phyloP scores from a whole-genome alignment of 2,888 invertebrate genomes.

The Acanthosepion lycidas region DNA sequence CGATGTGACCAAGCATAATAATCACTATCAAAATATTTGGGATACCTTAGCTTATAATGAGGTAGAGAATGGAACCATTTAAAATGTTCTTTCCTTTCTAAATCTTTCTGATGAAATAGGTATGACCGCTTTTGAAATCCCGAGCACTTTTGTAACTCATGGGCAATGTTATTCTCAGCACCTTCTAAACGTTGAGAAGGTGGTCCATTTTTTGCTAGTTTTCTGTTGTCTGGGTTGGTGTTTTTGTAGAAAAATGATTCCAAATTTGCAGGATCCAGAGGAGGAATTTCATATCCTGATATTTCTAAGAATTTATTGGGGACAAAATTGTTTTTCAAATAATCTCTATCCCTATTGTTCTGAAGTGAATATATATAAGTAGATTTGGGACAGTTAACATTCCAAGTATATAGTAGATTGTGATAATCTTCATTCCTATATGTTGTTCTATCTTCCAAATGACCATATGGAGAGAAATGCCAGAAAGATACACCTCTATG shows the following conservation, averaged over 20 bases:
- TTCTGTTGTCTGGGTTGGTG: no score
- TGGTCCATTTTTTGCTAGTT: background rate
- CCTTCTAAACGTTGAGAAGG: background rate
- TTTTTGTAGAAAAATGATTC: no score
- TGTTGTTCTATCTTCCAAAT: background rate
- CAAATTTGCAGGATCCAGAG: background rate
- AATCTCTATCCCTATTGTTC: background rate
- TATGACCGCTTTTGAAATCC: background rate
- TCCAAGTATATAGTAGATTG: background rate
- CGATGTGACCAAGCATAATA: background rate
- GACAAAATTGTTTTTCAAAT: background rate
- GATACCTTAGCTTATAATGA: background rate
- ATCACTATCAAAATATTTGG: background rate
- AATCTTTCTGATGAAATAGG: background rate
- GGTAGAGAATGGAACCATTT: background rate
- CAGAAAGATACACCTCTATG: background rate
- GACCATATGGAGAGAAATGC: background rate
- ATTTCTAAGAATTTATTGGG: background rate
- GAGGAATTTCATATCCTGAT: background rate
- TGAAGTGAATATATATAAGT: background rate
- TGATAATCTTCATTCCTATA: background rate
- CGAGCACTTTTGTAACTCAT: background rate
- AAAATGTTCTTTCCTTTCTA: background rate
- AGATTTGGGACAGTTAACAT: background rate
- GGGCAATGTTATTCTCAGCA: background rate